These are phyloP conservation scores for Matsumyia berberina DNA, from an alignment of 2,888 invertebrate genomes.

Conservation along the genomic window DNA sequence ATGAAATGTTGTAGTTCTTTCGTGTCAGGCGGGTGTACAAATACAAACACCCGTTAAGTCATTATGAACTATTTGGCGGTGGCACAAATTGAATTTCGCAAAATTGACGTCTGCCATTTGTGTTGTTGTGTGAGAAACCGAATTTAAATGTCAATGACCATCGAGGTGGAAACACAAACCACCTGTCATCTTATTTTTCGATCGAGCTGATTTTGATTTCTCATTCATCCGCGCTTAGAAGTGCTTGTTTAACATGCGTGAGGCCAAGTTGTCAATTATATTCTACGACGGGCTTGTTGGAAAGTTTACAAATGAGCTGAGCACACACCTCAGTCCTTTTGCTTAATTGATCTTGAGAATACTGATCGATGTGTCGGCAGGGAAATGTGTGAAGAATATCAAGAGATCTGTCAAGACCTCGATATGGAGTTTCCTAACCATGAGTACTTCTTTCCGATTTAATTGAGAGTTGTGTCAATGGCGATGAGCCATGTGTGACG, in stretches of 20 bases:
- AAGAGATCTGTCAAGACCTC: slow-evolving; percentile 40
- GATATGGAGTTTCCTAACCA: slow-evolving; percentile 45
- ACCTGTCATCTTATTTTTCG: slow-evolving; percentile 14
- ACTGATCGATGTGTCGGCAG: slow-evolving; percentile 53
- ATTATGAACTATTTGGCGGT: not conserved
- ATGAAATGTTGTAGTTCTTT: slow-evolving; percentile 44
- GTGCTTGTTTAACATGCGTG: slow-evolving; percentile 51
- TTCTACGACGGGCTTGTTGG: slow-evolving; percentile 35
- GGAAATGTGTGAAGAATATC: slow-evolving; percentile 58
- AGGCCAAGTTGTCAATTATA: slow-evolving; percentile 55
- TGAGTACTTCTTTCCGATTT: slow-evolving; percentile 28
- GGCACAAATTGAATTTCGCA: slow-evolving; percentile 36
- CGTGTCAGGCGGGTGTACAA: slow-evolving; percentile 37
- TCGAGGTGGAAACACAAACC: slow-evolving; percentile 16
- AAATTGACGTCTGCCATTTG: slow-evolving; percentile 28
- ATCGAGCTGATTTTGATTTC: slow-evolving; percentile 8
- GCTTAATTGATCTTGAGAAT: slow-evolving; percentile 49
- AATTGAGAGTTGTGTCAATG: slow-evolving; percentile 47
- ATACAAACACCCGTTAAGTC: slow-evolving; percentile 28
- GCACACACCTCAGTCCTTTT: slow-evolving; percentile 53
- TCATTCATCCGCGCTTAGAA: slow-evolving; percentile 21
- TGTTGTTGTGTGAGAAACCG: slow-evolving; percentile 13
- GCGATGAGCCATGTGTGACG: slow-evolving; percentile 27
- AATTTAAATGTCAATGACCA: slow-evolving; percentile 54
- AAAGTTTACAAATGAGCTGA: slow-evolving; percentile 50